Base-by-base conservation (phyloP, 2,113 vertebrate species). In the Dromiciops gliroides region DNA sequence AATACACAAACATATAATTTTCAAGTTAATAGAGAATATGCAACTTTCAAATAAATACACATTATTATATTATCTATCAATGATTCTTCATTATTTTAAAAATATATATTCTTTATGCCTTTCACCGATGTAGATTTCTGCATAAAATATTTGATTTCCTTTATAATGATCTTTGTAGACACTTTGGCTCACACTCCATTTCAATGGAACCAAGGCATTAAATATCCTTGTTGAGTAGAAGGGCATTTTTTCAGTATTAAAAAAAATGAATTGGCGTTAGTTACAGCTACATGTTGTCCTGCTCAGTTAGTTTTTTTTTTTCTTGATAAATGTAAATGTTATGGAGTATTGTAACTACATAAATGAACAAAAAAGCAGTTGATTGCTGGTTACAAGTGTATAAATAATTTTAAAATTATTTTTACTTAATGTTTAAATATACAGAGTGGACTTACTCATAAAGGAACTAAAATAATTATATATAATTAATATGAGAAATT, bases 181-280 rank as follows among this genome's bases (percentile, higher is more conserved):
- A 89, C 31, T 48, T 95, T 11, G 75, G 49, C 5, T 93, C 51
- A 47, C 44, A 51, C 25, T 95, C 51, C 50, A 92, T 51, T 92
- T 92, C 53, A 92, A 47, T 48, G 26, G 3, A 93, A 52, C 19
- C 50, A 47, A 25, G 52, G 11, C 53, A 90, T 95, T 56, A 91
- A n/a, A 90, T 94, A 94, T 67, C 28, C 83, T 51, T 83, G 37
- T 92, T 67, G 23, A 52, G 25, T 94, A 91, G 91, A 95, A 89
- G 44, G 4, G n/a, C 9, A 51, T 44, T 56, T 49, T 96, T 96
- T 94, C 91, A 10, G 47, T 93, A 89, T 91, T 90, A 97, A 90
- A 92, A 90, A 92, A 89, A 89, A 48, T 92, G 22, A 92, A 8
- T 48, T 92, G 50, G 89, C n/a, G 26, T 5, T 91, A 96, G 22